Evolutionary conservation across 2,113 vertebrate species (phyloP).

Genomic region (Petromus typicus): DNA sequence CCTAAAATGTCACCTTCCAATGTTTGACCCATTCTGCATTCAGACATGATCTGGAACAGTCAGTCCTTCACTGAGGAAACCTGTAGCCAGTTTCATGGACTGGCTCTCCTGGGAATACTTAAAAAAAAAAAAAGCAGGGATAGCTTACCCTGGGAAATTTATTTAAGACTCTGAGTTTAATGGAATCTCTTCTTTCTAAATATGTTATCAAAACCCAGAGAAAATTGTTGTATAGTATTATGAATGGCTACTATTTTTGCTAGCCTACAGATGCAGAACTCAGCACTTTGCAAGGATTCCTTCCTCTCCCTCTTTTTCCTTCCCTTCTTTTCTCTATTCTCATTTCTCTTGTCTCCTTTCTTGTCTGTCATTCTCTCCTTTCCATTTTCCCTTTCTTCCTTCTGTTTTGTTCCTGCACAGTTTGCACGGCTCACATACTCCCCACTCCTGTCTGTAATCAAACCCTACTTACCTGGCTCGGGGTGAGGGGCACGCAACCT

Average conservation of each 20-base stretch:
- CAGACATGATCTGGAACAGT: neutral
- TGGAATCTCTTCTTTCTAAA: slow-evolving; percentile 29
- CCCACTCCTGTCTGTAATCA: neutral
- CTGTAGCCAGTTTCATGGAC: neutral
- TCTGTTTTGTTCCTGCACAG: neutral
- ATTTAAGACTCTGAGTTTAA: slow-evolving; percentile 3
- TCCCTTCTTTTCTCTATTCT: too few species aligned
- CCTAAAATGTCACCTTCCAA: neutral
- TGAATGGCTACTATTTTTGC: slow-evolving; percentile 11
- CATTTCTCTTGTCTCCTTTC: too few species aligned
- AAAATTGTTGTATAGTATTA: slow-evolving; percentile 5
- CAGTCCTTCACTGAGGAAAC: neutral
- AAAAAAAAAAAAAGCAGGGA: neutral
- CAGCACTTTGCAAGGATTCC: neutral
- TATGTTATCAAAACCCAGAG: slow-evolving; percentile 3
- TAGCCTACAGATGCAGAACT: neutral
- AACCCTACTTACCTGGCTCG: neutral
- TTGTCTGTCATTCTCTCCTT: too few species aligned
- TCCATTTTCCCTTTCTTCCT: fast-evolving
- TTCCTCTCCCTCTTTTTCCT: neutral
- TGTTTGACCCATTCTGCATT: neutral
- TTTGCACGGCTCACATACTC: neutral
- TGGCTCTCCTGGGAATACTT: neutral
- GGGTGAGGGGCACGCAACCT: neutral
- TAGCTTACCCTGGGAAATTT: slow-evolving; percentile 37